Base-by-base conservation (phyloP, 2,797 vertebrate genomes). In the Leptodactylus fallax region DNA sequence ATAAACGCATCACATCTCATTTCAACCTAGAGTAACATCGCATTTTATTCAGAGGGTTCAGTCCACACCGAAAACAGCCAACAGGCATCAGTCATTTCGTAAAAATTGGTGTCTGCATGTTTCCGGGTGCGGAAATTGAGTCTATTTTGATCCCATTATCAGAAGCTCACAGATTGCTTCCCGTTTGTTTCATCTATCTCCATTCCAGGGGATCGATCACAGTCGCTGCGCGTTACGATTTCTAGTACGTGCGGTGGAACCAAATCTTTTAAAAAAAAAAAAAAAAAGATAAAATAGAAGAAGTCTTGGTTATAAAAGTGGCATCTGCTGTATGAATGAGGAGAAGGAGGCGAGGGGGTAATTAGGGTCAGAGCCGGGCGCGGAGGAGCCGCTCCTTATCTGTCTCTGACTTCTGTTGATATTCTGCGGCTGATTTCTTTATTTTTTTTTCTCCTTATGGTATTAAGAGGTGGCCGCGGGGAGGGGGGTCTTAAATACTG, bases 71-170 rank as follows among this genome's bases (percentile, higher is more conserved):
- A 19, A 47, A 47, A 72, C 36, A 63, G 58, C 58, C 36, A 19
- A 13, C 79, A 81, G 61, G 58, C 79, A n/a, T 47, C 36, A 61
- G 36, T 47, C 21, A 55, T 79, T 55, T n/a, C 9, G 47, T 65
- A 67, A 67, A 25, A 76, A 65, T 83, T 67, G 13, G 60, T 79
- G 60, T 71, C 53, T 25, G 27, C 58, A 55, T 65, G 36, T 56
- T 65, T 65, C 76, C 6, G 74, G 49, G 56, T 25, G 60, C 25
- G 47, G 78, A 86, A 71, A 61, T 72, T 21, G 85, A 81, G 51
- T 87, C 69, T 81, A 69, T 55, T 81, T 87, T 81, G 86, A 87
- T 87, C 56, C 71, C 16, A 53, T 87, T 87, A 87, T 87, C 79
- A 53, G 79, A 76, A 3, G 45, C 55, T 36, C 3, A 0, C 80